Percentiles rank a stretch among this genome's conserved stretches.
Conservation (phyloP, 2,888 invertebrate species). For the Catotricha subobsoleta region DNA sequence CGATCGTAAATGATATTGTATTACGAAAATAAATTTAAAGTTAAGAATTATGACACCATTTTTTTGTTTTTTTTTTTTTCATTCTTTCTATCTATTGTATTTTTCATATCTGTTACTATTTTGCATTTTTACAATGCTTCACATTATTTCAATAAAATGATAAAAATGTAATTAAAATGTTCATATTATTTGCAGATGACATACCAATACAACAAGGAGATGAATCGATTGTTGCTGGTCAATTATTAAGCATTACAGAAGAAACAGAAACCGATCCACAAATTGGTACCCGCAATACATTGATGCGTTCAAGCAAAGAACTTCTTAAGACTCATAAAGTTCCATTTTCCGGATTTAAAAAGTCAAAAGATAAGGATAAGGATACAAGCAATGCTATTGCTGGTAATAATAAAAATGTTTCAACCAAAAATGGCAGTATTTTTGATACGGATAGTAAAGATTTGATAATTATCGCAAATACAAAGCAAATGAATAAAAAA, state of each 20-base stretch:
- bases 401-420: neutral
- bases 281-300: slow-evolving; percentile 22
- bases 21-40: no score
- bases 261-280: slow-evolving; percentile 20
- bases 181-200: slow-evolving; percentile 52
- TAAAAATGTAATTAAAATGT: no score
- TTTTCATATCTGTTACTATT: no score
- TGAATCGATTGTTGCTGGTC: slow-evolving; percentile 20
- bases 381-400: slow-evolving; percentile 10
- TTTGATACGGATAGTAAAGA: neutral
- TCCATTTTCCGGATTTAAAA: slow-evolving; percentile 29
- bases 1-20: no score
- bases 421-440: slow-evolving; percentile 1
- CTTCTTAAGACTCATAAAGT: slow-evolving; percentile 26
- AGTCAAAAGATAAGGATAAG: slow-evolving; percentile 27
- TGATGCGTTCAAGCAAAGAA: slow-evolving; percentile 28
- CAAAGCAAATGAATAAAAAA: slow-evolving; percentile 8
- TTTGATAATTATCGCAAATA: neutral
- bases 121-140: no score
- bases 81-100: no score
- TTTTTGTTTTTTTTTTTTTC: no score
- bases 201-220: slow-evolving; percentile 60
- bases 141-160: neutral
- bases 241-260: slow-evolving; percentile 26
- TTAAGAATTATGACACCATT: no score